These are phyloP conservation scores for Melieria omissa DNA, from an alignment of 2,888 invertebrate species.

Conservation along the genomic window DNA sequence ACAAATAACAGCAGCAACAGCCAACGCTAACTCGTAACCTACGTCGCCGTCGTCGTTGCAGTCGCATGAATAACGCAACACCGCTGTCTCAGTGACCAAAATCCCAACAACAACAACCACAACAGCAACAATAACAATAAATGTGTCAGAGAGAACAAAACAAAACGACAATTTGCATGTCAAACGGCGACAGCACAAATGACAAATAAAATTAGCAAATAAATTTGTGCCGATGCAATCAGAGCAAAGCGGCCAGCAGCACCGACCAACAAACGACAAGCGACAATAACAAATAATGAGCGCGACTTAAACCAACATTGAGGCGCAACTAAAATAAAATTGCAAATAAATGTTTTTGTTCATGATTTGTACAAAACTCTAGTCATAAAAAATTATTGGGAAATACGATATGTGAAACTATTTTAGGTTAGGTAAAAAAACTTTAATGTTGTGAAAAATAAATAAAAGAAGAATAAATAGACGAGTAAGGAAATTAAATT, in stretches of 20 bases:
- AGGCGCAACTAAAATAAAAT: constrained; percentile 2
- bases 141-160: neutral
- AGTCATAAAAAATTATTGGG: neutral
- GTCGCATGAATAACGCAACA: neutral
- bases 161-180: constrained; percentile 35
- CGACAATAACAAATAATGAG: neutral
- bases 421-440: neutral
- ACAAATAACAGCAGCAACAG: neutral
- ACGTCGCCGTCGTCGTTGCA: neutral
- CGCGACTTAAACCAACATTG: neutral
- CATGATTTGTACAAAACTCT: neutral
- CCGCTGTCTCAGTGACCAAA: neutral
- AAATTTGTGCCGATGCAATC: constrained; percentile 33
- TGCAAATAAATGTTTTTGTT: too few species aligned
- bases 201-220: constrained; percentile 32
- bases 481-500: neutral
- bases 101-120: neutral
- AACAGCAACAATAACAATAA: neutral
- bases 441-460: neutral
- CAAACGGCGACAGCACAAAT: constrained; percentile 26
- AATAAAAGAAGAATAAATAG: neutral
- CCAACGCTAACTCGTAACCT: neutral
- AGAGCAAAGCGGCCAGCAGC: constrained; percentile 17
- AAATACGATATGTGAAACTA: neutral
- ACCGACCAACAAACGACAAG: neutral